These are phyloP conservation scores for Sebastiscus tertius DNA, from an alignment of 2,797 vertebrate species.

Conservation along the genomic window DNA sequence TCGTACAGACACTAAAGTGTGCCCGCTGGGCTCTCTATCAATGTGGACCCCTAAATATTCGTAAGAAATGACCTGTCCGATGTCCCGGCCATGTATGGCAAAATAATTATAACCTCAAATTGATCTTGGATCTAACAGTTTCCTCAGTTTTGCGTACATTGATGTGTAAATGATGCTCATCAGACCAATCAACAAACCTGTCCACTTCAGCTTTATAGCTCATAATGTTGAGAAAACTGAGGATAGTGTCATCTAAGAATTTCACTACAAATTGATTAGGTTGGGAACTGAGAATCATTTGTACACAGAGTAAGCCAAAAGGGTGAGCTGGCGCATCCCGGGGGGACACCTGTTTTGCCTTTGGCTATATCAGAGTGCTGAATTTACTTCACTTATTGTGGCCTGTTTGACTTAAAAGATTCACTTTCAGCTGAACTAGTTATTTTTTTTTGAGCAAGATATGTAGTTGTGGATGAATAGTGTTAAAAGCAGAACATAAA, in stretches of 20 bases:
- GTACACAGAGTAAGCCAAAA: neutral
- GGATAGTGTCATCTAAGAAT: neutral
- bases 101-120: too few relatives aligned
- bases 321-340: neutral
- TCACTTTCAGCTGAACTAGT: neutral
- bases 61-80: neutral
- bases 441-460: neutral
- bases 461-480: neutral
- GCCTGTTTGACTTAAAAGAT: neutral
- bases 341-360: neutral
- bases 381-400: neutral
- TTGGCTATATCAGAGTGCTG: neutral
- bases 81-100: too few relatives aligned
- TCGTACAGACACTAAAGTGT: neutral
- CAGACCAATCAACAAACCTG: neutral
- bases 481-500: neutral
- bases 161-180: neutral
- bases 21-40: neutral
- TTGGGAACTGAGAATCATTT: neutral
- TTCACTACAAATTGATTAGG: neutral
- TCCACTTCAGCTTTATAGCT: neutral
- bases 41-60: neutral
- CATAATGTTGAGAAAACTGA: neutral
- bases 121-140: neutral
- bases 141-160: neutral